Evolutionary conservation across 2,113 vertebrate genomes (phyloP).

Genomic region (Peromyscus leucopus): DNA sequence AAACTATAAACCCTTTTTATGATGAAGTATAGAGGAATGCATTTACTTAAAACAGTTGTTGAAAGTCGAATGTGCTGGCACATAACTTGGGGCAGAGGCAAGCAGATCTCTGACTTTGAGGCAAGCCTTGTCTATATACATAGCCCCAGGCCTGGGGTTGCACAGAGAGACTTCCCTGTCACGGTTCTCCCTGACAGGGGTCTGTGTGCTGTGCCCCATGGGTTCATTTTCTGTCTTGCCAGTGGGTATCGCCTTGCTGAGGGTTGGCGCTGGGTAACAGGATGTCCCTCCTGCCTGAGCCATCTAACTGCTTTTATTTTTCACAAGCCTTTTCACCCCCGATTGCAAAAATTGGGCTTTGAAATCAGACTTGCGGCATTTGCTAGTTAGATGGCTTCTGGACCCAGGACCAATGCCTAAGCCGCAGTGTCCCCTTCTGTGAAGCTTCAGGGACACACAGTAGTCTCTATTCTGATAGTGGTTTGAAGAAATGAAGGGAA

Average conservation of each 20-base stretch:
- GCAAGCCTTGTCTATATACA: background rate
- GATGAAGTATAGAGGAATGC: background rate
- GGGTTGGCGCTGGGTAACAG: background rate
- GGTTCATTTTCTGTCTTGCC: background rate
- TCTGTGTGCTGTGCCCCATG: background rate
- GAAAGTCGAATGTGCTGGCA: background rate
- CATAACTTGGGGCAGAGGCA: background rate
- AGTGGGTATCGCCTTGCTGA: background rate
- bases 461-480: background rate
- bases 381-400: background rate
- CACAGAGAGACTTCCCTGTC: background rate
- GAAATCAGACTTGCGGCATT: background rate
- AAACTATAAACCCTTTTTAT: background rate
- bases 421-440: background rate
- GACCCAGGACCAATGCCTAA: background rate
- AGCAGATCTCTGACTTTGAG: background rate
- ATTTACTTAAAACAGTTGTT: background rate
- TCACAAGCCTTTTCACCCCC: accelerated
- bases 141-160: background rate
- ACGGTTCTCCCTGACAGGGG: background rate
- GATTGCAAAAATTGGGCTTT: conserved; percentile 24
- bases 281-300: background rate
- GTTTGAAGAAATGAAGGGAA: conserved; percentile 11
- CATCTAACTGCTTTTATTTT: background rate
- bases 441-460: background rate